Conservation (phyloP, 2,113 vertebrate genomes). For the Osmerus mordax region DNA sequence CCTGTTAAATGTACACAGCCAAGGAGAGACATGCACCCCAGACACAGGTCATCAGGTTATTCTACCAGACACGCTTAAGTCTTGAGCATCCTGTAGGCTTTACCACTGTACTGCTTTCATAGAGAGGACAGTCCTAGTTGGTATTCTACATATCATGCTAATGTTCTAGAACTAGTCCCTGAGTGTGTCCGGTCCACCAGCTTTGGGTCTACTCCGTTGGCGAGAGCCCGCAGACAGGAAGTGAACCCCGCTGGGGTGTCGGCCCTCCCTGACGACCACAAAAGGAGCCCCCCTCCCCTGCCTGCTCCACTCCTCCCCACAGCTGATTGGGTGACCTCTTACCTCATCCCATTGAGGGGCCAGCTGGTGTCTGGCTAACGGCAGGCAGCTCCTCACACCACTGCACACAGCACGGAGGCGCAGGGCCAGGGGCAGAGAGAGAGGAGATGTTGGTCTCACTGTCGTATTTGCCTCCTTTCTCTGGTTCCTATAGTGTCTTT, state of each 20-base stretch:
- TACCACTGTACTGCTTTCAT: too few species aligned
- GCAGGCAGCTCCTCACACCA: not conserved
- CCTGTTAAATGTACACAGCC: not conserved
- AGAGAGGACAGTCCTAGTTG: too few species aligned
- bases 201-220: not conserved
- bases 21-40: too few species aligned
- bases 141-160: too few species aligned
- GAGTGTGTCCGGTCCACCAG: too few species aligned
- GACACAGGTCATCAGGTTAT: too few species aligned
- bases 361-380: slow-evolving; percentile 32
- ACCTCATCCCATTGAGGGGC: slow-evolving; percentile 15
- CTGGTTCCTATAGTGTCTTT: too few species aligned
- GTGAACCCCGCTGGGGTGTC: not conserved
- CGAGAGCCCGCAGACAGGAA: not conserved
- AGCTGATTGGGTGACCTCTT: slow-evolving; percentile 26
- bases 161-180: too few species aligned
- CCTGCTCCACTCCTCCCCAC: not conserved
- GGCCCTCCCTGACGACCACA: slow-evolving; percentile 14
- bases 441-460: not conserved
- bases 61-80: too few species aligned
- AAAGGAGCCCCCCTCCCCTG: slow-evolving; percentile 4
- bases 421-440: not conserved
- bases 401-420: not conserved
- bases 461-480: too few species aligned
- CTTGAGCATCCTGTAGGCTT: too few species aligned